A percentile compares a stretch with the other conserved stretches of the same genome.
Conservation (phyloP, 2,888 invertebrate species). For the Epinotia ramella region DNA sequence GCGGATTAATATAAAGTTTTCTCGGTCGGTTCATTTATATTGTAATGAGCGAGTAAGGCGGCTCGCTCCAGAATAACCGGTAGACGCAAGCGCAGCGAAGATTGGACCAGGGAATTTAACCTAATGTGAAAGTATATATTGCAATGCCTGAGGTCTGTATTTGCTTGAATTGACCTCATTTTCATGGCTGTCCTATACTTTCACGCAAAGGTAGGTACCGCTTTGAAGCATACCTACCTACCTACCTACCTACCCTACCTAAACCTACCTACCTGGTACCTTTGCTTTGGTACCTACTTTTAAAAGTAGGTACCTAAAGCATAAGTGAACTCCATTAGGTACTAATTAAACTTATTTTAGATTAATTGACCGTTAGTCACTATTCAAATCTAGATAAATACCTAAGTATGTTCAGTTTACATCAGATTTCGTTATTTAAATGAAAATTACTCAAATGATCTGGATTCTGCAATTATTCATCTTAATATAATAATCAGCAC, state of each 20-base stretch:
- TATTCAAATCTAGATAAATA: too few relatives aligned
- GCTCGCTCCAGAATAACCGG: constrained; percentile 71
- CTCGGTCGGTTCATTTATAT: constrained; percentile 82
- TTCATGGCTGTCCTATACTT: not conserved
- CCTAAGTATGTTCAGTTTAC: too few relatives aligned
- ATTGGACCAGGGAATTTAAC: constrained; percentile 5
- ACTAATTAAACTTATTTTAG: not conserved
- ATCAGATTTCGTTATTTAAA: too few relatives aligned
- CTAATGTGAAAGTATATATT: not conserved
- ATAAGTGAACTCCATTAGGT: not conserved
- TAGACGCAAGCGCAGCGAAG: constrained; percentile 53
- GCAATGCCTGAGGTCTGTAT: not conserved
- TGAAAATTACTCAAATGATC: too few relatives aligned
- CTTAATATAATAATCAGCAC: too few relatives aligned
- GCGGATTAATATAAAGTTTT: constrained; percentile 78
- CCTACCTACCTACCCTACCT: too few relatives aligned
- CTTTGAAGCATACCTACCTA: too few relatives aligned
- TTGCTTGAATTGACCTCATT: not conserved
- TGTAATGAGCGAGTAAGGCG: constrained; percentile 77
- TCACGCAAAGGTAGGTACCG: constrained; percentile 1
- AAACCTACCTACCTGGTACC: too few relatives aligned
- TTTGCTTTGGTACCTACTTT: not conserved
- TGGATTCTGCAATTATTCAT: too few relatives aligned
- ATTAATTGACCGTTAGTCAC: too few relatives aligned
- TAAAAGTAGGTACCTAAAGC: not conserved